These are phyloP conservation scores for Irena cyanogastra DNA, from an alignment of 2,113 vertebrate genomes.

Conservation along the genomic window DNA sequence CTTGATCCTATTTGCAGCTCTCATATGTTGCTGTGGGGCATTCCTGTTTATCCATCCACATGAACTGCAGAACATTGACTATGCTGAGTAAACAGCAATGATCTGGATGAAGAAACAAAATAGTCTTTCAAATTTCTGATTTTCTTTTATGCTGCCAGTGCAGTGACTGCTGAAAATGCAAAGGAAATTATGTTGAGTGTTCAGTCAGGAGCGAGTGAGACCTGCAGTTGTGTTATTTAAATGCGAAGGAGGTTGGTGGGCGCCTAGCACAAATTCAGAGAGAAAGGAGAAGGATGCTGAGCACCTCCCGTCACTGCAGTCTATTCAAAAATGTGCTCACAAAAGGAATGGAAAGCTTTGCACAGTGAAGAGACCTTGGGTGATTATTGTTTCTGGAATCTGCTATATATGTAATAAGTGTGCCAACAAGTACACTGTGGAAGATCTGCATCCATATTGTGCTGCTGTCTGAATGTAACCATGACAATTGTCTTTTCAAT, in stretches of 20 bases:
- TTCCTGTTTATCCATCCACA: conserved; percentile 21
- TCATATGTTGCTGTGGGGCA: background rate
- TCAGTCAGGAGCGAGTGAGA: background rate
- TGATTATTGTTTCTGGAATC: conserved; percentile 16
- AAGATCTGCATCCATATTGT: background rate
- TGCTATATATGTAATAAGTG: background rate
- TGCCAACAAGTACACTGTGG: background rate
- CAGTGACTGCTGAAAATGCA: conserved; percentile 8
- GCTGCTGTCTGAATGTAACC: background rate
- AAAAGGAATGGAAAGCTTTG: background rate
- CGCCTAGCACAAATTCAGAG: background rate
- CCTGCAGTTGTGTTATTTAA: conserved; percentile 24
- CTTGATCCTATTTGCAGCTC: background rate
- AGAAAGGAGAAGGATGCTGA: background rate
- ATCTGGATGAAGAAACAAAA: conserved; percentile 35
- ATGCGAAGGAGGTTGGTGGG: conserved; percentile 23
- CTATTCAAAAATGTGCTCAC: conserved; percentile 13
- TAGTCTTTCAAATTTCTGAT: conserved; percentile 20
- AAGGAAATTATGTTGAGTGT: background rate
- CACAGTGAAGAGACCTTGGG: background rate
- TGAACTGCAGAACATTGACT: background rate
- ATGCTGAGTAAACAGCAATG: background rate
- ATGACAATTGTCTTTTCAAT: background rate
- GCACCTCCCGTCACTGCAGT: conserved; percentile 26
- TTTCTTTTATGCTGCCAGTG: conserved; percentile 3